phyloP scores from a whole-genome alignment of 2,113 vertebrate genomes.

The Meriones unguiculatus region DNA sequence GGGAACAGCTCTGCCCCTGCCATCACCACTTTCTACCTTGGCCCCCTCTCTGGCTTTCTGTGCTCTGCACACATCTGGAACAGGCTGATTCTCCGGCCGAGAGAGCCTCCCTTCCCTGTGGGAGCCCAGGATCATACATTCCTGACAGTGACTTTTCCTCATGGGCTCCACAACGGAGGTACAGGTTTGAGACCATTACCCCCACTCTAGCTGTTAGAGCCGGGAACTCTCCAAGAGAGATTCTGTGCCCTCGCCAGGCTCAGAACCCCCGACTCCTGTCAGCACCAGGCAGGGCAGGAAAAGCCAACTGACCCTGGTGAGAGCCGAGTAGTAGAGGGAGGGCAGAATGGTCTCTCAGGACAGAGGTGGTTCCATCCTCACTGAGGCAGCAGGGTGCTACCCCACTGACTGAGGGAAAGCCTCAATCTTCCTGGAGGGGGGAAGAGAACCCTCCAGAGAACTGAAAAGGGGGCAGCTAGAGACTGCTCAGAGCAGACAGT shows the following conservation, averaged over 20 bases:
- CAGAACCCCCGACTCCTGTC: background rate
- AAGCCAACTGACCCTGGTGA: background rate
- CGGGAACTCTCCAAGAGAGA: background rate
- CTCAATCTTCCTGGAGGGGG: too few relatives aligned
- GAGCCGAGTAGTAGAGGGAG: too few relatives aligned
- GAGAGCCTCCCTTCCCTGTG: background rate
- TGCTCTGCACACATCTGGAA: too few relatives aligned
- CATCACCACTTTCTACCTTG: background rate
- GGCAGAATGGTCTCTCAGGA: background rate
- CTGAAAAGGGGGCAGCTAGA: background rate
- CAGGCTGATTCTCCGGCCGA: background rate
- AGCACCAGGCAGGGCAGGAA: background rate
- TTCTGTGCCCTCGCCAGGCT: background rate
- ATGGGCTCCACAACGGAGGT: background rate
- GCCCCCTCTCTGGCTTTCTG: fast-evolving
- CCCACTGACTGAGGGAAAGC: background rate
- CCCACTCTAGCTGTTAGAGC: background rate
- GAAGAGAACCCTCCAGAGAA: background rate
- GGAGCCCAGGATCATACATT: background rate
- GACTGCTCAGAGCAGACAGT: background rate
- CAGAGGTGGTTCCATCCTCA: background rate
- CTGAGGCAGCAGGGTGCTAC: background rate
- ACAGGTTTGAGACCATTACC: fast-evolving
- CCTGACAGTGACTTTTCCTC: background rate
- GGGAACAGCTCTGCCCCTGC: background rate